phyloP scores from a whole-genome alignment of 2,113 vertebrate species.

The Colinus virginianus region DNA sequence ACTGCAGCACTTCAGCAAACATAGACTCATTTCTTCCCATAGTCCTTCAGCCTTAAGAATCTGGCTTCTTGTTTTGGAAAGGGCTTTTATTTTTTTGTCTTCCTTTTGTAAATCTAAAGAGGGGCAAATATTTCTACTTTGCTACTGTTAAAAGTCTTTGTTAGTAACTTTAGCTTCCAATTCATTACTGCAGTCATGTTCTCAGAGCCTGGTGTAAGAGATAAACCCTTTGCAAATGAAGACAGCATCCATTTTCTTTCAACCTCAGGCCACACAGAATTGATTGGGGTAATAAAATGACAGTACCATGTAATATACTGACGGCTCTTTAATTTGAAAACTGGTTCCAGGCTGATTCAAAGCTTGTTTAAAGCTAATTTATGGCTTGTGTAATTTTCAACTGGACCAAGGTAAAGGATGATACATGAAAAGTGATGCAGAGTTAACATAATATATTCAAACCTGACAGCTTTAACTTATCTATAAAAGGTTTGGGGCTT shows the following conservation, averaged over 20 bases:
- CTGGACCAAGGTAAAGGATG: constrained; percentile 76
- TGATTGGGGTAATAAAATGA: constrained; percentile 94
- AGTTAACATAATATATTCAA: constrained; percentile 80
- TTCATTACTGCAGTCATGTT: constrained; percentile 85
- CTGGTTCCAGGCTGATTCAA: constrained; percentile 82
- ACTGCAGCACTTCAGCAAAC: background rate
- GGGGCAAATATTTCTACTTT: constrained; percentile 47
- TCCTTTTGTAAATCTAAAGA: constrained; percentile 17
- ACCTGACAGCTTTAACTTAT: constrained; percentile 57
- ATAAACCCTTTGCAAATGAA: constrained; percentile 89
- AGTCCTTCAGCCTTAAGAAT: constrained; percentile 27
- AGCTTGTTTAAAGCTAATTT: constrained; percentile 91
- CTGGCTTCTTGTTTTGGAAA: constrained; percentile 32
- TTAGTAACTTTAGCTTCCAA: constrained; percentile 80
- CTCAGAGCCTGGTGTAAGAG: constrained; percentile 85
- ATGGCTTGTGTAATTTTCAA: constrained; percentile 81
- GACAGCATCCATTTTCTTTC: constrained; percentile 83
- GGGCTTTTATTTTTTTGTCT: background rate
- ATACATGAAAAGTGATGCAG: constrained; percentile 78
- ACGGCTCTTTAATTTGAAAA: constrained; percentile 87
- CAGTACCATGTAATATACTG: constrained; percentile 86
- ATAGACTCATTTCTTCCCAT: background rate
- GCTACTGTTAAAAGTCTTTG: constrained; percentile 79
- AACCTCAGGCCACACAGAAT: constrained; percentile 82
- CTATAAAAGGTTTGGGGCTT: background rate